Evolutionary conservation across 92 coral and sea anemone species (phyloP).

Genomic region (Zoanthus solanderi): DNA sequence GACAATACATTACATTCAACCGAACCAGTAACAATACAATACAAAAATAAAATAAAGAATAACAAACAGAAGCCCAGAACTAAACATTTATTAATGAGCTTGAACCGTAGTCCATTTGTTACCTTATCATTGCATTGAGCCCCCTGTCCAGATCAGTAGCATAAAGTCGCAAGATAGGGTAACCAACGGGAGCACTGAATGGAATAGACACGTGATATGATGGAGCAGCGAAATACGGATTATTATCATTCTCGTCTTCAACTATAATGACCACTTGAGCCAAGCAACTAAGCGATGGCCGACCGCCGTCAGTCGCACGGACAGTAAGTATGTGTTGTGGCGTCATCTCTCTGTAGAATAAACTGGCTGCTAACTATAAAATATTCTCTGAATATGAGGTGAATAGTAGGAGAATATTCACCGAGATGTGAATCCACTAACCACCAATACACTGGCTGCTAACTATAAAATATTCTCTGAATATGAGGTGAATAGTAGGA

Average conservation of each 20-base stretch:
- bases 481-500: neutral
- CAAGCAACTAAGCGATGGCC: conserved; percentile 69
- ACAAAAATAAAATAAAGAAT: too few relatives aligned
- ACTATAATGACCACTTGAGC: conserved; percentile 81
- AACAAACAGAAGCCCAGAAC: too few relatives aligned
- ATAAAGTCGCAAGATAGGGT: conserved; percentile 60
- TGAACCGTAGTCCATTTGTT: neutral
- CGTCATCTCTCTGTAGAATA: conserved; percentile 57
- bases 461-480: neutral
- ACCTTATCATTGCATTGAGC: conserved; percentile 79
- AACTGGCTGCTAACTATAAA: neutral
- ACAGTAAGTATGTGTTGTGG: conserved; percentile 80
- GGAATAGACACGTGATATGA: conserved; percentile 65
- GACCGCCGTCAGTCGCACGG: conserved; percentile 81
- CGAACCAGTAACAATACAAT: too few relatives aligned
- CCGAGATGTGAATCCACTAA: too few relatives aligned
- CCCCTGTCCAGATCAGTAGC: conserved; percentile 91
- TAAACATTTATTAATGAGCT: too few relatives aligned
- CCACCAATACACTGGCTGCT: neutral
- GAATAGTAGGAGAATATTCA: too few relatives aligned
- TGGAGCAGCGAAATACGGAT: conserved; percentile 79
- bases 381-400: neutral
- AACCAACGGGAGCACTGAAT: conserved; percentile 68
- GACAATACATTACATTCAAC: too few relatives aligned
- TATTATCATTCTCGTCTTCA: conserved; percentile 84